phyloP scores from a whole-genome alignment of 2,888 invertebrate species.

The Pseudoips prasinana region DNA sequence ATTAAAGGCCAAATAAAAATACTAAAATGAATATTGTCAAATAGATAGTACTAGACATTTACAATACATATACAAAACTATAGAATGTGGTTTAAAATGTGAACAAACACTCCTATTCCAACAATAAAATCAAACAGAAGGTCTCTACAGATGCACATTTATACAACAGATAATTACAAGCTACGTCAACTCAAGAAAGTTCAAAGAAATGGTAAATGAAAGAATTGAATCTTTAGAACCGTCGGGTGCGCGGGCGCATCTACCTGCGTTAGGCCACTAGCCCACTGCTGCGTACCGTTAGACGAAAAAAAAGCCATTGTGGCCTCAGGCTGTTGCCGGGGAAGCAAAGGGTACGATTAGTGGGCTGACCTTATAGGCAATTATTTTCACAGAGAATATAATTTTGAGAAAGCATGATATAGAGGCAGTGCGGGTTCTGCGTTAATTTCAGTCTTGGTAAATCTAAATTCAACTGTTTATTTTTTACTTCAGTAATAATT shows the following conservation, averaged over 20 bases:
- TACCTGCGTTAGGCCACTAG: slow-evolving; percentile 50
- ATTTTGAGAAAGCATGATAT: slow-evolving; percentile 17
- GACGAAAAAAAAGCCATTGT: slow-evolving; percentile 39
- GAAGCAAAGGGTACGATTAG: slow-evolving; percentile 55
- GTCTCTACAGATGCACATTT: slow-evolving; percentile 4
- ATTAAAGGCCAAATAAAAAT: no score
- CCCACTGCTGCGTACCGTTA: slow-evolving; percentile 53
- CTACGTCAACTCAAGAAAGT: slow-evolving; percentile 32
- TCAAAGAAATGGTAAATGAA: slow-evolving; percentile 47
- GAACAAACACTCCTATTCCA: neutral
- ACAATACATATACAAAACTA: no score
- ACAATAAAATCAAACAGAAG: neutral
- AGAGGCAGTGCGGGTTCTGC: slow-evolving; percentile 17
- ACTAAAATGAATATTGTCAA: no score
- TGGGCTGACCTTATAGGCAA: slow-evolving; percentile 41
- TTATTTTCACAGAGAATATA: slow-evolving; percentile 20
- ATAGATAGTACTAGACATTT: no score
- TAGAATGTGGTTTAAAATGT: no score
- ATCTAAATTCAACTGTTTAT: no score
- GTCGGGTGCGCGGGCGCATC: slow-evolving; percentile 43
- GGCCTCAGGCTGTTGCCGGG: slow-evolving; percentile 39
- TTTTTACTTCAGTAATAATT: no score
- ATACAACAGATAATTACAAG: slow-evolving; percentile 21
- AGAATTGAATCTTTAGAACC: slow-evolving; percentile 40
- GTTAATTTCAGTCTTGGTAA: neutral